These are phyloP conservation scores for Chrysomallon squamiferum DNA, from an alignment of 1,140 invertebrate genomes.

Conservation along the genomic window DNA sequence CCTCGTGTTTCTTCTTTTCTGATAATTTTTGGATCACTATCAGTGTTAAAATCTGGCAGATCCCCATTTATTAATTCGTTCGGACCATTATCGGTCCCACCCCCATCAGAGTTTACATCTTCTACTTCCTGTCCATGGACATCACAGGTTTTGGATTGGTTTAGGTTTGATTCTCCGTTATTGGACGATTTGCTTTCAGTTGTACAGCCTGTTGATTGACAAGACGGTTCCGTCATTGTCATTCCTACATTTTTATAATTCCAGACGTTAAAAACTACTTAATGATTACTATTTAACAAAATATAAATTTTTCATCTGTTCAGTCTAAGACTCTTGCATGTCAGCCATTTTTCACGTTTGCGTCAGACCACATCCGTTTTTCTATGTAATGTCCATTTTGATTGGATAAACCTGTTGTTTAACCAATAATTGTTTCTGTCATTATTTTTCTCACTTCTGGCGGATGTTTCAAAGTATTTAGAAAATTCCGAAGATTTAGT, in stretches of 20 bases:
- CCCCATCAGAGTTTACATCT: constrained; percentile 18
- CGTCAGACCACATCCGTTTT: constrained; percentile 3
- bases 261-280: no score
- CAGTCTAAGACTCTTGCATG: neutral
- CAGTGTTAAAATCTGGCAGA: neutral
- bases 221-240: constrained; percentile 20
- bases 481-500: neutral
- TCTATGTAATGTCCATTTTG: neutral
- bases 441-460: neutral
- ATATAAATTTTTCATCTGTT: no score
- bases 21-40: constrained; percentile 4
- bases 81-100: constrained; percentile 13
- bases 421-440: neutral
- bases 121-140: constrained; percentile 35
- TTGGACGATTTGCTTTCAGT: neutral
- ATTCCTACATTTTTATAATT: constrained; percentile 13
- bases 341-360: constrained; percentile 1
- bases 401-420: neutral
- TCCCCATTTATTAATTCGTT: no score
- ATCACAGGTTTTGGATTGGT: constrained; percentile 3
- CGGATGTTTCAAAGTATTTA: neutral
- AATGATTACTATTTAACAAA: no score
- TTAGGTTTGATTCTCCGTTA: neutral
- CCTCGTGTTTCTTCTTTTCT: constrained; percentile 28
- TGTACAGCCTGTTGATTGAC: constrained; percentile 3